Evolutionary conservation across 1,140 invertebrate genomes (phyloP), one percentile per base, ranked within the genome.

Genomic region (Lineus longissimus): DNA sequence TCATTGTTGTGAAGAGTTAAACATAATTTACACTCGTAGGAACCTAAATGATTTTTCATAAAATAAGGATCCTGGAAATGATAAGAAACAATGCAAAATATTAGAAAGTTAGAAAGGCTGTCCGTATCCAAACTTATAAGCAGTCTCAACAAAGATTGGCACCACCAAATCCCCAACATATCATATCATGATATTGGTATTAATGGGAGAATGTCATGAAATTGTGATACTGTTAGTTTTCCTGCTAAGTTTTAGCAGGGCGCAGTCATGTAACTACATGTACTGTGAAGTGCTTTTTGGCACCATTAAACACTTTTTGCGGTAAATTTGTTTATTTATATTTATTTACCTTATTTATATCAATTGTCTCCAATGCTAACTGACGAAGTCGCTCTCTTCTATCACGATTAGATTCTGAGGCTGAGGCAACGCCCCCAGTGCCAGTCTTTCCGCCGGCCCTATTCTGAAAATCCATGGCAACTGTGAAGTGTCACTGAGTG

Each of bases 1-100:
- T 99, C 97, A 85, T 99, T 99, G 75, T 99, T 99, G 78, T 99
- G 97, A 15, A 99, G 84, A 1, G 97, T 99, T 19, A 99, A 81
- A 86, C 97, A 99, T 0, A 99, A 82, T 85, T 99, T 99, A 81
- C 97, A 99, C 83, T 99, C 97, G 84, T 99, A 99, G 1, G 97
- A 97, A 0, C 82, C 82, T 56, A 83, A 64, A 65, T 83, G 82
- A 73, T 83, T 83, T 72, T 81, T 82, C 78, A 83, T 82, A 75
- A 83, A 83, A 74, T 83, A 83, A 36, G 82, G 82, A 77, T 83
- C 94, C 89, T 89, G 72, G 43, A 83, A 84, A 73, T 68, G 59
- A 69, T 45, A 67, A 57, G 55, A 65, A 68, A 33, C n/a, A 47
- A 23, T 19, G 7, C 15, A 56, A 41, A n/a, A 62, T 27, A 31